Evolutionary conservation across 2,797 vertebrate genomes (phyloP), one percentile per base, ranked within the genome.

Genomic region (Premnoplex brunnescens): DNA sequence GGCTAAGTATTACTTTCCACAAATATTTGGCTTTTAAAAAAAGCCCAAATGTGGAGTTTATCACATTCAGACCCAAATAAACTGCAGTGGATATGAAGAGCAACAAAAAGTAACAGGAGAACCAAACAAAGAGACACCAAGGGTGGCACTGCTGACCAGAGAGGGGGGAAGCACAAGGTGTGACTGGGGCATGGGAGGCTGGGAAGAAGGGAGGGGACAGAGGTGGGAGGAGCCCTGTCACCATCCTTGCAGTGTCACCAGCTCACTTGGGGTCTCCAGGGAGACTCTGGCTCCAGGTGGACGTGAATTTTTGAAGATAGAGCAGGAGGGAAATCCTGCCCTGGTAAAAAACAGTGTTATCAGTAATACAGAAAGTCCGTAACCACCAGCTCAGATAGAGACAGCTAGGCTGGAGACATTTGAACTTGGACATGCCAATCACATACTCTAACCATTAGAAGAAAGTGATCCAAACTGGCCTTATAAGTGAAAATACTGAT

Each of bases 1-100:
- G 91, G 83, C 94, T 82, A 91, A 91, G 84, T 68, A 89, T 89
- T 95, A 73, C 77, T 96, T 95, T 88, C 94, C 95, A 77, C 92
- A 97, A 93, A 96, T 82, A 95, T 92, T 89, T 94, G 84, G 68
- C 89, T 89, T 94, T 86, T 32, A 2, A 48, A 78, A 85, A 89
- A 82, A 59, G 49, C 32, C 10, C 15, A 83, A 93, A 95, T 83
- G 71, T 87, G 91, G 56, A 95, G 71, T 95, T 93, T 96, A 94
- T 95, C 94, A 94, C 86, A 87, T 92, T 96, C 93, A 95, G 88
- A 64, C 64, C 62, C 78, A 92, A 93, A 89, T 85, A 92, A 88
- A 93, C 67, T 17, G 5, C 72, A 77, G 54, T 83, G 64, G 54
- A 86, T 74, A 39, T 52, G 51, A 82, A 91, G 41, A 77, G 9